phyloP scores from a whole-genome alignment of 2,888 invertebrate species.

The Geotrupes spiniger region DNA sequence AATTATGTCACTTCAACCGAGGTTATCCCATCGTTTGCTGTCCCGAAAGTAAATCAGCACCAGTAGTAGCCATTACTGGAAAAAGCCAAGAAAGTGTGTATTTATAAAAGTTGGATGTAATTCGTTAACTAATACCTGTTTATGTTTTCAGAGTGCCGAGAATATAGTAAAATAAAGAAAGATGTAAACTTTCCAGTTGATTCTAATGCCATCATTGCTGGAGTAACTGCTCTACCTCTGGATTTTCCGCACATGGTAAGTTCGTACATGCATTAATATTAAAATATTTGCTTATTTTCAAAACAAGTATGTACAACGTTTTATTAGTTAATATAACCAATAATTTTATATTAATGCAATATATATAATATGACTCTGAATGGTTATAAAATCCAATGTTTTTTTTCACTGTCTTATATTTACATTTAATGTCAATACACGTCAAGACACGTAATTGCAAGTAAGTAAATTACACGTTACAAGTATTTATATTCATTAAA shows the following conservation, averaged over 20 bases:
- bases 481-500: no score
- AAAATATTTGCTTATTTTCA: no score
- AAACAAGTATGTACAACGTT: no score
- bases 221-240: background rate
- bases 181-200: background rate
- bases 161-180: constrained; percentile 10
- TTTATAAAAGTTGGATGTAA: constrained; percentile 8
- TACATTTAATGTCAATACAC: no score
- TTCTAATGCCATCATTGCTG: background rate
- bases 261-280: background rate
- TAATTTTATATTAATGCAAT: no score
- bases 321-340: no score
- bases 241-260: constrained; percentile 16
- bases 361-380: no score
- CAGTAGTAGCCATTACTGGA: background rate
- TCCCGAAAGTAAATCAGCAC: constrained; percentile 7
- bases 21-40: constrained; percentile 23
- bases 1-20: constrained; percentile 18
- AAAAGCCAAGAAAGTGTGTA: constrained; percentile 7
- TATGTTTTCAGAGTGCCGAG: constrained; percentile 18
- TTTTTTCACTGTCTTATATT: no score
- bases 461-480: no score
- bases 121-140: background rate
- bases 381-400: no score
- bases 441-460: no score